phyloP scores from a whole-genome alignment of 2,113 vertebrate genomes.

The Microtus ochrogaster region DNA sequence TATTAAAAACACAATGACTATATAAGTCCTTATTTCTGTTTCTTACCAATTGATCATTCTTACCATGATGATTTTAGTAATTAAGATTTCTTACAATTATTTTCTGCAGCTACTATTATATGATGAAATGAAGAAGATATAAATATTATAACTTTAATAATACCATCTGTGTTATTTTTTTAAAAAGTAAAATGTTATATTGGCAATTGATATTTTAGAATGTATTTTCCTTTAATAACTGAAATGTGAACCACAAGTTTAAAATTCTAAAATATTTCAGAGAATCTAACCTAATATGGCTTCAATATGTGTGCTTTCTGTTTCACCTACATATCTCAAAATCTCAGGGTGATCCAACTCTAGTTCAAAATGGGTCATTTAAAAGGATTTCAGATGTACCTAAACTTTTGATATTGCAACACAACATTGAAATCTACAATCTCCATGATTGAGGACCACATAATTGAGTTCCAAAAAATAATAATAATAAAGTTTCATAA shows the following conservation, averaged over 20 bases:
- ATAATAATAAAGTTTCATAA: neutral
- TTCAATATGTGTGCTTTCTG: neutral
- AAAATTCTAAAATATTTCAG: neutral
- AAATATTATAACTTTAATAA: neutral
- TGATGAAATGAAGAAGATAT: neutral
- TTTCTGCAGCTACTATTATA: neutral
- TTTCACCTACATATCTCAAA: neutral
- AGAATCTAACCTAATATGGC: neutral
- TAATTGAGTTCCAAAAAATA: neutral
- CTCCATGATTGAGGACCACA: neutral
- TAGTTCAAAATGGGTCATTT: neutral
- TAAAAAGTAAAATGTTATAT: neutral
- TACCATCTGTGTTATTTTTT: neutral
- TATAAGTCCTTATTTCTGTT: neutral
- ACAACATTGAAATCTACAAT: neutral
- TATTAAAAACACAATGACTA: neutral
- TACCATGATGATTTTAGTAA: neutral
- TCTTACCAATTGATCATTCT: constrained; percentile 15
- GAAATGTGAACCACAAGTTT: neutral
- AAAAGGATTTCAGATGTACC: neutral
- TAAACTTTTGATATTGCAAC: neutral
- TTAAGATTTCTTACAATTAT: neutral
- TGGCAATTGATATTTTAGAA: neutral
- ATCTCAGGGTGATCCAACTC: neutral
- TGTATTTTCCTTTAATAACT: neutral